Base-by-base conservation (phyloP, 53 echinoderm and acorn worm genomes). In the Antedon mediterranea region DNA sequence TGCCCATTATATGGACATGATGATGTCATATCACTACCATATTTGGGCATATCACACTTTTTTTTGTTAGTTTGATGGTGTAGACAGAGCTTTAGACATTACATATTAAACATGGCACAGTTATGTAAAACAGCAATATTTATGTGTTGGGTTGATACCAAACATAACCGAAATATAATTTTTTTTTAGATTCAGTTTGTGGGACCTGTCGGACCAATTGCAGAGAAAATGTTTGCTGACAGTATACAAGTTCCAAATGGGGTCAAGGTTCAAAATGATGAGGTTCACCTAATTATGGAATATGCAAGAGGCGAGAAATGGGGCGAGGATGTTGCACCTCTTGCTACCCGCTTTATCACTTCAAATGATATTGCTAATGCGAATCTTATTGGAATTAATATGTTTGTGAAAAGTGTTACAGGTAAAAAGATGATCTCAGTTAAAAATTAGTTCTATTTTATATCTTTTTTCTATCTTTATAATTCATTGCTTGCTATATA, bases 281-380 rank as follows among this genome's bases (percentile, higher is more conserved):
- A 98, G 73, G 83, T 98, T 0, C 98, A 98, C 34, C 88, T 98
- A 11, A 98, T 98, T 77, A 88, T 98, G 90, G 98, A 98, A 81
- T 98, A 91, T 83, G 86, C 88, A 43, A 84, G 85, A 30, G 88
- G 90, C 26, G 98, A 92, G 34, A 84, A 73, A 31, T 98, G 98
- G 98, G 92, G 92, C 0, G 78, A 80, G 28, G 34, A 72, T 29
- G 77, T 79, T 28, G 73, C 92, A 29, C 88, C 88, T 28, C 84
- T 93, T 0, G 98, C 92, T 0, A 98, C 98, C 3, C 78, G 98
- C 4, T 88, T 93, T 33, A 98, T 98, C 43, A 90, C 92, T 18
- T 93, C 98, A 11, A 85, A 98, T 78, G 98, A 98, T 42, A 81
- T 80, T 11, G 83, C 98, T 37, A 98, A 98, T 71, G 82, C 86